These are phyloP conservation scores for Podilymbus podiceps DNA, from an alignment of 2,113 vertebrate genomes.

Conservation along the genomic window DNA sequence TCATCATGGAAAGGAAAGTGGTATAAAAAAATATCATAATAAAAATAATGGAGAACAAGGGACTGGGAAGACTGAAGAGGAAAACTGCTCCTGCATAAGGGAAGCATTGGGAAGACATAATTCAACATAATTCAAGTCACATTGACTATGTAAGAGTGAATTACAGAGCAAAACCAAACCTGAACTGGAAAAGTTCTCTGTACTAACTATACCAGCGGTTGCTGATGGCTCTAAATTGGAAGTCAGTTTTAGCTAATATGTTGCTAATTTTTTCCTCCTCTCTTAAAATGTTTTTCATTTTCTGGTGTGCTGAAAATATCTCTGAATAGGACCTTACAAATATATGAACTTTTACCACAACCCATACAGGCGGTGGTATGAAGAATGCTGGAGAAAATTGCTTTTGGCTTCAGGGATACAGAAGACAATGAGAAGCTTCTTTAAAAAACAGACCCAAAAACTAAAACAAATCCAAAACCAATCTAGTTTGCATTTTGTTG, in stretches of 20 bases:
- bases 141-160: neutral
- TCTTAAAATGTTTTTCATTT: conserved; percentile 44
- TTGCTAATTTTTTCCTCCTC: conserved; percentile 22
- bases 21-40: neutral
- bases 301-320: conserved; percentile 41
- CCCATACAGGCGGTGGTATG: neutral
- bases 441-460: neutral
- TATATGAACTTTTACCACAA: conserved; percentile 35
- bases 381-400: conserved; percentile 41
- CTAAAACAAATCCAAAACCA: neutral
- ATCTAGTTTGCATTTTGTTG: neutral
- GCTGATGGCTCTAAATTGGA: neutral
- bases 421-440: conserved; percentile 40
- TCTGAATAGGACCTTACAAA: conserved; percentile 28
- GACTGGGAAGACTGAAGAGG: neutral
- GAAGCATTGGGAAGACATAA: neutral
- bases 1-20: neutral
- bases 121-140: neutral
- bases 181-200: neutral
- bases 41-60: neutral
- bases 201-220: neutral
- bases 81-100: neutral
- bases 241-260: conserved; percentile 36
- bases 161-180: neutral
- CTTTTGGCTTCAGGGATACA: neutral